A percentile compares a stretch with the other conserved stretches of the same genome.
Conservation (phyloP, 2,113 vertebrate species). For the Strigops habroptila region DNA sequence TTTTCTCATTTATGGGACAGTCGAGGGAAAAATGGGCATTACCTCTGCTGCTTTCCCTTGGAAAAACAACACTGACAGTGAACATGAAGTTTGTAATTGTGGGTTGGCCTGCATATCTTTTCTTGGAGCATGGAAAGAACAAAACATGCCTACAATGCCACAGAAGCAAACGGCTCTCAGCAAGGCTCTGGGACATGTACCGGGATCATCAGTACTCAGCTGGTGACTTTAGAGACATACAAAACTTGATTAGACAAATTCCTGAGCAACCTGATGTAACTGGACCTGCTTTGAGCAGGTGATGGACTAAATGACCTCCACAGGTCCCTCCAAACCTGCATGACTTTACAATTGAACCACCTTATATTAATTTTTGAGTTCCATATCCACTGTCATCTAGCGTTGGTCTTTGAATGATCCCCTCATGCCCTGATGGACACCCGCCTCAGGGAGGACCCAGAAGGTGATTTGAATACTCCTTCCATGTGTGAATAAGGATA, state of each 20-base stretch:
- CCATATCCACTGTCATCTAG: not conserved
- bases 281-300: not conserved
- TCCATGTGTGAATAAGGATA: not conserved
- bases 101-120: not conserved
- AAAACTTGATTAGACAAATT: not conserved
- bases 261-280: not conserved
- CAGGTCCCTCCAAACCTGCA: not conserved
- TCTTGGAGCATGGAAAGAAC: not conserved
- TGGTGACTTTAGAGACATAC: not conserved
- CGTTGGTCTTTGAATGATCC: not conserved
- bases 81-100: not conserved
- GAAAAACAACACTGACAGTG: not conserved
- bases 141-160: not conserved
- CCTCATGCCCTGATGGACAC: not conserved
- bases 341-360: not conserved
- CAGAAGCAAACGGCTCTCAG: not conserved
- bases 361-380: not conserved
- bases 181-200: not conserved
- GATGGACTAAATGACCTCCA: not conserved
- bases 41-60: not conserved
- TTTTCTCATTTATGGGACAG: not conserved
- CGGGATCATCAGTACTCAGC: accelerated
- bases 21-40: not conserved
- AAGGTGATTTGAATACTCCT: not conserved
- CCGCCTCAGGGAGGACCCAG: not conserved